Evolutionary conservation across 2,113 vertebrate genomes (phyloP), one percentile per base, ranked within the genome.

Genomic region (Etheostoma cragini): DNA sequence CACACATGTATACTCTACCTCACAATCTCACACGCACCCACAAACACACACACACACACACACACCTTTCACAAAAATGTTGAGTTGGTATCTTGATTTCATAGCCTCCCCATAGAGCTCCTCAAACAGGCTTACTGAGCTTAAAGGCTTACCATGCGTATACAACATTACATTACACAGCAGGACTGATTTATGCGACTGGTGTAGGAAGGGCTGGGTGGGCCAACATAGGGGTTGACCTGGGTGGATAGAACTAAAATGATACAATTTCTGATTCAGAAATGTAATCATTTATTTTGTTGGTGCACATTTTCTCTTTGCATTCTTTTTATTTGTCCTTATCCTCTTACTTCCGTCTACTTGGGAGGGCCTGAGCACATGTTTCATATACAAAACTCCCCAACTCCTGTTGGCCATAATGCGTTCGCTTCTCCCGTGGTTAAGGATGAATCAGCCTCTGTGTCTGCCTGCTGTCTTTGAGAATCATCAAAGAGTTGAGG

Each of bases 401-500:
- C 62, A 22, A 42, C 73, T 87, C 75, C 72, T 63, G 75, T 80
- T 80, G 56, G 76, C 54, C 66, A 57, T 79, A 17, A 65, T 76
- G 84, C 21, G 82, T 67, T 79, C 38, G 38, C 80, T 85, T 84
- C 76, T 89, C 78, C 62, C 21, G 82, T 52, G 82, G 84, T 87
- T 84, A 70, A 85, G 77, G 89, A 91, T 78, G 89, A 92, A 86
- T 85, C 88, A 80, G 84, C 72, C 86, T 86, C 80, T 68, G 69
- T 90, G 90, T 91, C 92, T 89, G 84, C 76, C 84, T 26, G 63
- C 46, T 61, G 76, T 82, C 90, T 94, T 87, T 91, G 91, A 89
- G 61, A 61, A 66, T 87, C 88, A 89, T 93, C 91, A 93, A 93
- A 93, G 89, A 38, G 52, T 67, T 75, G 87, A 89, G 89, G 90